Conservation (phyloP, 2,888 invertebrate species). For the Nesidiocoris tenuis region DNA sequence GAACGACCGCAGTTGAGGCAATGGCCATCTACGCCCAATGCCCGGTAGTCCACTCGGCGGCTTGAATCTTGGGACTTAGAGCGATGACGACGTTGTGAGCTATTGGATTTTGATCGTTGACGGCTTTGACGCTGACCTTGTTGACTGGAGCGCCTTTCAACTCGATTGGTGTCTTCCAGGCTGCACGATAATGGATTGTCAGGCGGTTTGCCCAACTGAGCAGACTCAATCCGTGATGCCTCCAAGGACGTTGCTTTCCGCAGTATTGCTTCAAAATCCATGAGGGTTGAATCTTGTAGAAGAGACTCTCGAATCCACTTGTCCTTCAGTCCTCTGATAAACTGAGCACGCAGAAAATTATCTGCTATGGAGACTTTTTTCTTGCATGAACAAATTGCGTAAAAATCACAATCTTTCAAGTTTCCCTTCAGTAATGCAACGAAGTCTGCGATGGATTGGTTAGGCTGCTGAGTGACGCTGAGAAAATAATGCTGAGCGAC, state of each 20-base stretch:
- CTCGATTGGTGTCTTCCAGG: conserved; percentile 13
- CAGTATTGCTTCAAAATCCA: conserved; percentile 10
- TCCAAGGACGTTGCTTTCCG: conserved; percentile 19
- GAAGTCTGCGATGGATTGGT: conserved; percentile 41
- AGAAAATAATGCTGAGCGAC: conserved; percentile 41
- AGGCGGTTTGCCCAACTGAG: not conserved
- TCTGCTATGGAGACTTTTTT: conserved; percentile 23
- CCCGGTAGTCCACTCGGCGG: conserved; percentile 4
- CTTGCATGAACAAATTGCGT: conserved; percentile 6
- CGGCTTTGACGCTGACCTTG: not conserved
- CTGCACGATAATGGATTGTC: not conserved
- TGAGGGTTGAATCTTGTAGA: not conserved
- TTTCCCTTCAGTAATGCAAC: conserved; percentile 35
- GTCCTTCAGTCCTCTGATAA: conserved; percentile 31
- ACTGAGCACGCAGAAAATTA: conserved; percentile 30
- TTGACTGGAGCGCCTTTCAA: not conserved
- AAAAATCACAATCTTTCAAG: conserved; percentile 29
- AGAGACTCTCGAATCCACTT: conserved; percentile 21
- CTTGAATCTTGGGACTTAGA: conserved; percentile 9
- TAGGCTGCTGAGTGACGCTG: conserved; percentile 34
- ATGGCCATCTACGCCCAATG: conserved; percentile 21
- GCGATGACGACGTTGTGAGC: not conserved
- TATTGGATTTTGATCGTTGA: not conserved
- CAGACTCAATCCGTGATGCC: conserved; percentile 9
- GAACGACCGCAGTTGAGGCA: conserved; percentile 24